Evolutionary conservation across 2,797 vertebrate species (phyloP).

Genomic region (Vireo griseus): DNA sequence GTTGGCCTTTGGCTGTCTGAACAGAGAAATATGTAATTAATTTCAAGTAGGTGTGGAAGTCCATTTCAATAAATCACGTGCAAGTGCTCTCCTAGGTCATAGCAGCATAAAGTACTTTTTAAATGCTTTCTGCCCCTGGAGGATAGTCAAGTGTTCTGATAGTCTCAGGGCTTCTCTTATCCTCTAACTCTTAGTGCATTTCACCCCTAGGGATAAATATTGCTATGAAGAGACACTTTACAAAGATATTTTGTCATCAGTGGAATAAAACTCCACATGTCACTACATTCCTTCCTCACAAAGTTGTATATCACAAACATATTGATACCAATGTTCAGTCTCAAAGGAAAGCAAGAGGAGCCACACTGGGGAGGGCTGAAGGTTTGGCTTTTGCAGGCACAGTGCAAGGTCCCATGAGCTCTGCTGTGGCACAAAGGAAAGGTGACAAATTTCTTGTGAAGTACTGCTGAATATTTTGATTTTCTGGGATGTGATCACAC

Average conservation of each 20-base stretch:
- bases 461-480: not conserved
- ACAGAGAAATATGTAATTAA: not conserved
- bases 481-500: not conserved
- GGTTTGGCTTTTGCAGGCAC: not conserved
- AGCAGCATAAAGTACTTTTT: not conserved
- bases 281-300: not conserved
- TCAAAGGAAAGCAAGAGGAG: not conserved
- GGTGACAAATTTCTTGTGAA: not conserved
- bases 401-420: not conserved
- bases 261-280: not conserved
- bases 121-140: not conserved
- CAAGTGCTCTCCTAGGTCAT: not conserved
- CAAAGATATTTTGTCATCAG: not conserved
- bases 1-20: not conserved
- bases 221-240: not conserved
- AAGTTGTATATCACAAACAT: not conserved
- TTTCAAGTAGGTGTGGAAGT: not conserved
- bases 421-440: not conserved
- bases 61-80: not conserved
- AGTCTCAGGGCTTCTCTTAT: not conserved
- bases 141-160: not conserved
- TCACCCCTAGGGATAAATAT: not conserved
- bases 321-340: not conserved
- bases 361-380: not conserved
- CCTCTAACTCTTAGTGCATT: not conserved